These are phyloP conservation scores for Tragelaphus scriptus DNA, from an alignment of 2,113 vertebrate species.

Conservation along the genomic window DNA sequence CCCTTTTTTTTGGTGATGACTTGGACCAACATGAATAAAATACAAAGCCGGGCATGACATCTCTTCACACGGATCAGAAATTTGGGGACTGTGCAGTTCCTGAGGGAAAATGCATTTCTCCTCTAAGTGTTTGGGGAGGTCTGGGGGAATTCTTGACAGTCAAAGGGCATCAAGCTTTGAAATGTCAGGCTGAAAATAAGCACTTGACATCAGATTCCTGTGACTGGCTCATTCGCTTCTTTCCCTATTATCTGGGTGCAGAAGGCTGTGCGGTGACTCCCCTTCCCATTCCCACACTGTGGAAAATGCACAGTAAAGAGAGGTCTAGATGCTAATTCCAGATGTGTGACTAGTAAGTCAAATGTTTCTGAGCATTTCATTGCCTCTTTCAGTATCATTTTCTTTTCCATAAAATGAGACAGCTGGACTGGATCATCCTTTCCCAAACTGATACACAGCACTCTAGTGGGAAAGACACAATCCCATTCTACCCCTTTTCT, in stretches of 20 bases:
- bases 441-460: neutral
- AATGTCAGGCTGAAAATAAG: neutral
- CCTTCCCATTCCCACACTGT: too few relatives aligned
- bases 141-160: neutral
- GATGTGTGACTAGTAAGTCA: neutral
- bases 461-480: neutral
- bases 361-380: neutral
- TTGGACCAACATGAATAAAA: slow-evolving; percentile 36
- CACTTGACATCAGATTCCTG: neutral
- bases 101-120: neutral
- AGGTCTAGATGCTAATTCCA: neutral
- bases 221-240: neutral
- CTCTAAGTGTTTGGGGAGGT: neutral
- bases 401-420: neutral
- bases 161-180: neutral
- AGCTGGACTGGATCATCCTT: neutral
- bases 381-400: neutral
- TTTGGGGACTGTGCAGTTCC: neutral
- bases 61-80: neutral
- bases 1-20: neutral
- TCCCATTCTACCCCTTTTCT: neutral
- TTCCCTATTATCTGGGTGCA: neutral
- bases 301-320: neutral
- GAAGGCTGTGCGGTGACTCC: neutral
- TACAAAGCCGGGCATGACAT: neutral